Percentiles rank a stretch among this genome's conserved stretches.
Conservation (phyloP, 1,140 invertebrate species). For the Drusus annulatus region DNA sequence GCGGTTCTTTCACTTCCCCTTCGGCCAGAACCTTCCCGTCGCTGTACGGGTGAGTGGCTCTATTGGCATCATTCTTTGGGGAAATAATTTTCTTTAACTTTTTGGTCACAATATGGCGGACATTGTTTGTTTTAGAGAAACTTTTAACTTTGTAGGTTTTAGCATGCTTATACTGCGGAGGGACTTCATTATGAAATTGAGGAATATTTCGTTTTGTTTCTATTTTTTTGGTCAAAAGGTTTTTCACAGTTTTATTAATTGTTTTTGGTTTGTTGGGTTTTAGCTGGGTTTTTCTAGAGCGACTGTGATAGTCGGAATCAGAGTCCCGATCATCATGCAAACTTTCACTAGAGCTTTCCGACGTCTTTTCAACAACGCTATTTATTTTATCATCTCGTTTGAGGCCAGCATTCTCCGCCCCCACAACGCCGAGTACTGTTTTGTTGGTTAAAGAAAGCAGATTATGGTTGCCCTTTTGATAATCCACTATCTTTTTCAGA, state of each 20-base stretch:
- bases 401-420: not conserved
- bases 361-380: not conserved
- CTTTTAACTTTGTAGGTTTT: conserved; percentile 45
- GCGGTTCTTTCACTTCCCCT: conserved; percentile 25
- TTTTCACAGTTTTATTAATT: conserved; percentile 51
- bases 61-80: conserved; percentile 40
- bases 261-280: conserved; percentile 43
- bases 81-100: conserved; percentile 45
- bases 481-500: conserved; percentile 62
- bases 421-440: not conserved
- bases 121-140: conserved; percentile 44
- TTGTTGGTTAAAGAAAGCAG: not conserved
- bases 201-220: conserved; percentile 48
- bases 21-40: conserved; percentile 45
- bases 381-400: not conserved
- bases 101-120: conserved; percentile 42
- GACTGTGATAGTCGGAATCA: conserved; percentile 66
- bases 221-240: conserved; percentile 51
- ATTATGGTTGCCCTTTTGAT: conserved; percentile 25
- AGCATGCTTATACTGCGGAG: conserved; percentile 33
- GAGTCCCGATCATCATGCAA: conserved; percentile 65
- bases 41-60: conserved; percentile 51
- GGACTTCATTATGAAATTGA: not conserved
- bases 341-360: conserved; percentile 43
- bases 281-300: conserved; percentile 20